phyloP scores from a whole-genome alignment of 2,113 vertebrate genomes.

The Tylochromis polylepis region DNA sequence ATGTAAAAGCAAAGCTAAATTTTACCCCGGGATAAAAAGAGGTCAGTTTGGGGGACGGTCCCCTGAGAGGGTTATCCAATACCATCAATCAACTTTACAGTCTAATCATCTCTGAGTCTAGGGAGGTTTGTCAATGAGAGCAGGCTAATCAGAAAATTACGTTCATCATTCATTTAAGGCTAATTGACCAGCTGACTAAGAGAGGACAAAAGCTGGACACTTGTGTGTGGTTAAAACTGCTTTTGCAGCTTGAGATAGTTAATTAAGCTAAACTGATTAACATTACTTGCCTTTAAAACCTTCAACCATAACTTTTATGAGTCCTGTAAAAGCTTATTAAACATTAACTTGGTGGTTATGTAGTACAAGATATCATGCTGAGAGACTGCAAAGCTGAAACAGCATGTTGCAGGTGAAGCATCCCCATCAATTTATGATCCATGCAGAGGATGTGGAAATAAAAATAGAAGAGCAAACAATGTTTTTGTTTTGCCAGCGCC shows the following conservation, averaged over 20 bases:
- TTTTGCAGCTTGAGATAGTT: neutral
- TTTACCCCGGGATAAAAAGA: neutral
- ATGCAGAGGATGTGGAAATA: neutral
- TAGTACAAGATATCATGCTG: neutral
- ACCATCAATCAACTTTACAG: conserved; percentile 55
- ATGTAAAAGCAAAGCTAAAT: neutral
- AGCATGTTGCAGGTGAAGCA: neutral
- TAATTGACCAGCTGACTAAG: neutral
- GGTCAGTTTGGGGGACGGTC: conserved; percentile 8
- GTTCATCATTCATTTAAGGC: neutral
- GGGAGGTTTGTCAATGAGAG: neutral
- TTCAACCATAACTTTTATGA: neutral
- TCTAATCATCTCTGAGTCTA: conserved; percentile 24
- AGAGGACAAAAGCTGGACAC: neutral
- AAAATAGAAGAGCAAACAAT: neutral
- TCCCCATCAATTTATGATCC: neutral
- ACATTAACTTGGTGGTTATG: neutral
- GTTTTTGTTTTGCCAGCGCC: neutral
- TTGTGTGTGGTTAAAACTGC: neutral
- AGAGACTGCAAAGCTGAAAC: neutral
- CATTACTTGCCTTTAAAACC: neutral
- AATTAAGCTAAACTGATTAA: neutral
- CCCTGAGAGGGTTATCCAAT: neutral
- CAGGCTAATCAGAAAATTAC: neutral
- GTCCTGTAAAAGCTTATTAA: neutral